Conservation (phyloP, 2,888 invertebrate genomes). For the Euproctis similis region DNA sequence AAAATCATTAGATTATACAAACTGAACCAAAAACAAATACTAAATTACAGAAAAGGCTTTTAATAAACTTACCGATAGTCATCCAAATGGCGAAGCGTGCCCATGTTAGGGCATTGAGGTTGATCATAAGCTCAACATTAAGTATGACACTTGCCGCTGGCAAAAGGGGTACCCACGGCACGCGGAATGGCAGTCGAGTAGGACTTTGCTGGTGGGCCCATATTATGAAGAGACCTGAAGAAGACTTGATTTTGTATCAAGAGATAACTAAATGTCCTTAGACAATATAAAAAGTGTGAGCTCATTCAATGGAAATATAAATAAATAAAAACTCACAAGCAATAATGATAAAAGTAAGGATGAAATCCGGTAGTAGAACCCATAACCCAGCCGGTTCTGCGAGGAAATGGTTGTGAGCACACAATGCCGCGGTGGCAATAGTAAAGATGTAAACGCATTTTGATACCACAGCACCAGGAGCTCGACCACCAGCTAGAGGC, state of each 20-base stretch:
- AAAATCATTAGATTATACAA: too few species aligned
- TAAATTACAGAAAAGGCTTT: too few species aligned
- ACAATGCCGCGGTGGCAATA: slow-evolving; percentile 80
- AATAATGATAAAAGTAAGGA: slow-evolving; percentile 78
- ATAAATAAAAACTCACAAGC: slow-evolving; percentile 75
- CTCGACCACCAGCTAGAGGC: slow-evolving; percentile 81
- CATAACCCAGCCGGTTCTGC: slow-evolving; percentile 78
- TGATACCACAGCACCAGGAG: slow-evolving; percentile 85
- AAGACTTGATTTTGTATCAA: too few species aligned
- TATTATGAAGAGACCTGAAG: slow-evolving; percentile 82
- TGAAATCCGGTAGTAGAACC: slow-evolving; percentile 78
- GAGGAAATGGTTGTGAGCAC: slow-evolving; percentile 79
- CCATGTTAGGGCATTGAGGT: slow-evolving; percentile 88
- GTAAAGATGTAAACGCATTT: slow-evolving; percentile 83
- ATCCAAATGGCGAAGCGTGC: slow-evolving; percentile 91
- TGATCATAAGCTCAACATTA: slow-evolving; percentile 89
- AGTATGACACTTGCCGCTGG: slow-evolving; percentile 87
- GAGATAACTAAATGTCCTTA: too few species aligned
- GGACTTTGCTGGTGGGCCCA: slow-evolving; percentile 86
- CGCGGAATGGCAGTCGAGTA: slow-evolving; percentile 82
- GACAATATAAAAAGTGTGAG: too few species aligned
- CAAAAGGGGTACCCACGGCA: slow-evolving; percentile 86
- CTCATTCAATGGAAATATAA: too few species aligned
- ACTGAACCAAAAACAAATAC: too few species aligned
- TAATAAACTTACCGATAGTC: slow-evolving; percentile 79